A percentile compares a stretch with the other conserved stretches of the same genome.
phyloP scores from a whole-genome alignment of 2,797 vertebrate genomes.

The Coreius guichenoti region DNA sequence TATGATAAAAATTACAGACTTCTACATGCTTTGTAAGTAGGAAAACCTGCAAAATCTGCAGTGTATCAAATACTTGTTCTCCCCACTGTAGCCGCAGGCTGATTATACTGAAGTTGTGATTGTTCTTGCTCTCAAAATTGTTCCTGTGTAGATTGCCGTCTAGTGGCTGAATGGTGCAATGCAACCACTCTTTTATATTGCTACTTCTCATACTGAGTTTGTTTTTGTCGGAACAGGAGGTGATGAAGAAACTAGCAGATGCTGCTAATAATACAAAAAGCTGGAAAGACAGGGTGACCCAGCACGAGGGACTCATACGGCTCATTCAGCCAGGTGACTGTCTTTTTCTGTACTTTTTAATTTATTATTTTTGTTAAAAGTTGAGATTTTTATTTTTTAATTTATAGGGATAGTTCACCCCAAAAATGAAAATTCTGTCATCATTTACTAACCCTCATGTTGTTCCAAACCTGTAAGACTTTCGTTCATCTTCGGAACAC shows the following conservation, averaged over 20 bases:
- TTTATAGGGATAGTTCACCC: too few species aligned
- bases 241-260: conserved; percentile 90
- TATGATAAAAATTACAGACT: too few species aligned
- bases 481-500: too few species aligned
- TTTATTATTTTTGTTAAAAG: neutral
- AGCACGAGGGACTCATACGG: conserved; percentile 92
- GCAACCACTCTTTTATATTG: neutral
- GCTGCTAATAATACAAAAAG: conserved; percentile 90
- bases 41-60: too few species aligned
- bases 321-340: conserved; percentile 92
- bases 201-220: neutral
- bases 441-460: too few species aligned
- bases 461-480: too few species aligned
- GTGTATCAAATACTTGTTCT: too few species aligned
- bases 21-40: too few species aligned
- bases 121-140: neutral
- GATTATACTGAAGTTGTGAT: neutral
- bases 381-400: neutral
- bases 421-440: too few species aligned
- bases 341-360: neutral
- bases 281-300: conserved; percentile 96
- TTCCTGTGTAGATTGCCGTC: conserved; percentile 8
- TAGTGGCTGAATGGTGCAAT: conserved; percentile 19
- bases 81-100: too few species aligned
- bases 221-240: conserved; percentile 77